Conservation (phyloP, 92 coral and sea anemone genomes). For the Actinostola sp. region DNA sequence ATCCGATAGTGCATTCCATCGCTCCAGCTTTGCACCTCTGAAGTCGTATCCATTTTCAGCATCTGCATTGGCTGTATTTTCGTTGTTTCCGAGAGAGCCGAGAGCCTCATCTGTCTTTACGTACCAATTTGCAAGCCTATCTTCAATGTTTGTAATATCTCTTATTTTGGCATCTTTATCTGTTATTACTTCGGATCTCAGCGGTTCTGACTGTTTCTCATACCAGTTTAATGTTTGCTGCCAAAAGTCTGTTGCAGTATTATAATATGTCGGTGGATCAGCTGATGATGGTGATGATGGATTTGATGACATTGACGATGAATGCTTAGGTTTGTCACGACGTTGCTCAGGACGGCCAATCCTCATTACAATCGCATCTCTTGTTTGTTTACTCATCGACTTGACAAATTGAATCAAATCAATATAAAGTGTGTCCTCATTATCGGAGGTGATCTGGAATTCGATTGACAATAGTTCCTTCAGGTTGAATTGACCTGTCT, state of each 20-base stretch:
- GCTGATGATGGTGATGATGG: neutral
- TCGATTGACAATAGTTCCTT: neutral
- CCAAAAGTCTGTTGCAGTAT: conserved; percentile 8
- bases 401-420: conserved; percentile 13
- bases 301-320: neutral
- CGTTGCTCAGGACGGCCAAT: neutral
- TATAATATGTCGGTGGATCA: neutral
- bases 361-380: conserved; percentile 13
- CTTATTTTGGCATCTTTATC: neutral
- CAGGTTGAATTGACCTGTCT: neutral
- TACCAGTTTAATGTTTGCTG: conserved; percentile 20
- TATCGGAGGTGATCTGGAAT: neutral
- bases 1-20: conserved; percentile 1
- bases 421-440: neutral
- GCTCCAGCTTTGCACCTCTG: neutral
- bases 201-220: neutral
- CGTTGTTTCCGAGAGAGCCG: neutral
- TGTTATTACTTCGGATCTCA: neutral
- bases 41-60: neutral
- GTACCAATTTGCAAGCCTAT: conserved; percentile 13
- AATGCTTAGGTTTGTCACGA: neutral
- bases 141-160: conserved; percentile 4
- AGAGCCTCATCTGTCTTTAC: neutral
- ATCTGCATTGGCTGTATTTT: neutral
- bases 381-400: conserved; percentile 8